These are phyloP conservation scores for Sphaeridia pumilis DNA, from an alignment of 2,888 invertebrate genomes.

Conservation along the genomic window DNA sequence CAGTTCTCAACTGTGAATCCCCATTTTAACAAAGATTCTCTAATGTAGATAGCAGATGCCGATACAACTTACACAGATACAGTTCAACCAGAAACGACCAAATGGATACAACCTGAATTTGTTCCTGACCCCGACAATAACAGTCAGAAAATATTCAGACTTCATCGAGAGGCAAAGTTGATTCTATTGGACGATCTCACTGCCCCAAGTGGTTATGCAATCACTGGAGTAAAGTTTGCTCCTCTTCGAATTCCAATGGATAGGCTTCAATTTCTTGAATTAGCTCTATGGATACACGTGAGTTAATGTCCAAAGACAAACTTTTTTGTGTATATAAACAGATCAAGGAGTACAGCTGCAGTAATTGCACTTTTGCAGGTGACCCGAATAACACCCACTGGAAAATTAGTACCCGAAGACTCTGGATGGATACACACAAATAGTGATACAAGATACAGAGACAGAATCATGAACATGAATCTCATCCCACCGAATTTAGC, in stretches of 20 bases:
- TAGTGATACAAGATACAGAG: too few relatives aligned
- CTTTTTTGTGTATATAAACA: too few relatives aligned
- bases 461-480: too few relatives aligned
- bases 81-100: not conserved
- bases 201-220: slow-evolving; percentile 10
- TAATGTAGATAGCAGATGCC: slow-evolving; percentile 16
- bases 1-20: too few relatives aligned
- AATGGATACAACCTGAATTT: slow-evolving; percentile 5
- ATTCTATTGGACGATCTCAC: slow-evolving; percentile 13
- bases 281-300: slow-evolving; percentile 15
- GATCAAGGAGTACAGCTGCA: too few relatives aligned
- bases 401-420: slow-evolving; percentile 4
- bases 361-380: too few relatives aligned
- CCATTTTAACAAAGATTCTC: too few relatives aligned
- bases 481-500: too few relatives aligned
- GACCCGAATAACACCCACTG: slow-evolving; percentile 4
- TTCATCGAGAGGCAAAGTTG: slow-evolving; percentile 6
- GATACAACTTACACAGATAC: not conserved
- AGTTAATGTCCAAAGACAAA: too few relatives aligned
- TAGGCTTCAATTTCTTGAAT: slow-evolving; percentile 4
- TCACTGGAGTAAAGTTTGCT: slow-evolving; percentile 14
- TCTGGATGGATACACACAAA: slow-evolving; percentile 15
- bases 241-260: slow-evolving; percentile 8
- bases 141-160: slow-evolving; percentile 13
- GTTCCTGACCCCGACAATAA: too few relatives aligned